Evolutionary conservation across 53 echinoderm and acorn worm species (phyloP).

Genomic region (Astropecten irregularis): DNA sequence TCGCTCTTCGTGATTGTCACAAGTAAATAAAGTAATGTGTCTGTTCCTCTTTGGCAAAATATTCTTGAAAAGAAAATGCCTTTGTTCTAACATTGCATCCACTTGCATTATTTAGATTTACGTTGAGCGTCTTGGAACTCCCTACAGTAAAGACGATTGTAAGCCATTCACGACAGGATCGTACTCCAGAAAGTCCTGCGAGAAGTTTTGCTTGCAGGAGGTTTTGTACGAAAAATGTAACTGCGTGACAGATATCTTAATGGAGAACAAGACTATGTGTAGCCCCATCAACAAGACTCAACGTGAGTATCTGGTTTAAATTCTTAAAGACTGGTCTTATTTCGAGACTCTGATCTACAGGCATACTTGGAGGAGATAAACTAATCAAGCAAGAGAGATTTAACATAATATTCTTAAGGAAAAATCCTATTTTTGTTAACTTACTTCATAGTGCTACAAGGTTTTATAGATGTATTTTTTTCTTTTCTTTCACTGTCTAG

Average conservation of each 20-base stretch:
- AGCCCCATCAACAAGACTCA: constrained; percentile 78
- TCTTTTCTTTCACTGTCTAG: too few species aligned
- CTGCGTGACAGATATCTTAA: constrained; percentile 78
- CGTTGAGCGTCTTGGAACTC: constrained; percentile 55
- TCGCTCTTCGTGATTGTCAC: not conserved
- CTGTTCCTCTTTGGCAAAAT: not conserved
- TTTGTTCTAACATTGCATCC: not conserved
- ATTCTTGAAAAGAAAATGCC: not conserved
- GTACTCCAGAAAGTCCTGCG: constrained; percentile 69
- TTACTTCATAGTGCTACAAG: too few species aligned
- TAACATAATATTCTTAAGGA: too few species aligned
- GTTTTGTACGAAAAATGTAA: constrained; percentile 63
- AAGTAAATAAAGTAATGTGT: not conserved
- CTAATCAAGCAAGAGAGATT: too few species aligned
- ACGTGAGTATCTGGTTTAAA: constrained; percentile 66
- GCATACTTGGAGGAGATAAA: too few species aligned
- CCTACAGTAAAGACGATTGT: constrained; percentile 31
- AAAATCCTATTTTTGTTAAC: too few species aligned
- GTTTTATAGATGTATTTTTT: too few species aligned
- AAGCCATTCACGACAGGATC: not conserved
- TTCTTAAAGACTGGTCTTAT: not conserved
- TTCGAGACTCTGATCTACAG: too few species aligned
- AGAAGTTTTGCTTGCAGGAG: constrained; percentile 61
- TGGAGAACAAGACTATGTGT: constrained; percentile 63
- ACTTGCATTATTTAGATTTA: not conserved